Evolutionary conservation across 2,797 vertebrate genomes (phyloP).

Genomic region (Kryptolebias ocellatus): DNA sequence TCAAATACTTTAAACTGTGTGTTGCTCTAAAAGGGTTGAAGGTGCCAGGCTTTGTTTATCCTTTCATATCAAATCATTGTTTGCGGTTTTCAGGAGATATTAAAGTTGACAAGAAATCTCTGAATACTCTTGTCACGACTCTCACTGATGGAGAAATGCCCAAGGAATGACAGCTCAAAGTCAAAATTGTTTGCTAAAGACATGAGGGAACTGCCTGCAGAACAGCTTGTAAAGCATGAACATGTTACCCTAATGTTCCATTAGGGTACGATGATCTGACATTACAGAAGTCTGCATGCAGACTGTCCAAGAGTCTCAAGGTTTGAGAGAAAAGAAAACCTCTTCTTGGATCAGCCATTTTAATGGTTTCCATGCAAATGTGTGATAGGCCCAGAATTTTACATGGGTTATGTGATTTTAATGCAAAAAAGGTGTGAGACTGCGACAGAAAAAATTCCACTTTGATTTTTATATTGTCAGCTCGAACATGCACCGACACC

Average conservation of each 20-base stretch:
- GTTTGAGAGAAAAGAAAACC: conserved; percentile 14
- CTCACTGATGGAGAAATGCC: background rate
- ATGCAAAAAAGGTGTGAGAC: conserved; percentile 18
- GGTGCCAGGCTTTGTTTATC: background rate
- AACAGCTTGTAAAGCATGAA: conserved; percentile 34
- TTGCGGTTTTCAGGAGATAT: conserved; percentile 8
- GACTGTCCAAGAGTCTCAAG: conserved; percentile 12
- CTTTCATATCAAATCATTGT: conserved; percentile 2
- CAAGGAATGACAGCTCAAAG: conserved; percentile 22
- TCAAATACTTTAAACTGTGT: no score
- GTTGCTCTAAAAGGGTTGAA: no score
- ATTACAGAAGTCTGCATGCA: conserved; percentile 41
- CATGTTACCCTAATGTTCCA: conserved; percentile 29
- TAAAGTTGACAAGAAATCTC: conserved; percentile 10
- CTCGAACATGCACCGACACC: conserved; percentile 11
- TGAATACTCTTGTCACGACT: conserved; percentile 3
- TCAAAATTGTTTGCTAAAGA: conserved; percentile 43
- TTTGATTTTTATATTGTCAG: conserved; percentile 27
- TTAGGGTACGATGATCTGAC: conserved; percentile 52
- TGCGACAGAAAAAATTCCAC: conserved; percentile 13
- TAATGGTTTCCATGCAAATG: conserved; percentile 20
- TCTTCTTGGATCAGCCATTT: conserved; percentile 24
- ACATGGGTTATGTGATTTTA: conserved; percentile 2
- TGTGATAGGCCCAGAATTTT: background rate
- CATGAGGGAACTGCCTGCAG: conserved; percentile 41